Base-by-base conservation (phyloP, 2,113 vertebrate genomes). In the Pao palembangensis region DNA sequence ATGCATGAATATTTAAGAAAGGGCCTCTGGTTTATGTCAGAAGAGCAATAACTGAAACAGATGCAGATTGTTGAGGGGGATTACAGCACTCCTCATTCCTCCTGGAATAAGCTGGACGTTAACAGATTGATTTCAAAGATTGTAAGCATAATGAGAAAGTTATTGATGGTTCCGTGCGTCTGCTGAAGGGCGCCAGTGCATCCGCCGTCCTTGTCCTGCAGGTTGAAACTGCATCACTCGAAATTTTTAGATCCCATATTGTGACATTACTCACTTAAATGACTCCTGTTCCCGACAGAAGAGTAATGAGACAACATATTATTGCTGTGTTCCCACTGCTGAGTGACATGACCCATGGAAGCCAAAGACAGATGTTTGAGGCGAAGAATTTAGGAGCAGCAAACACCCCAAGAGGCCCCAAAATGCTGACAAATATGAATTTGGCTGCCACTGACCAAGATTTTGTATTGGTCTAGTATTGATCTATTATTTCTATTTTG, bases 231-330 rank as follows among this genome's bases (percentile, higher is more conserved):
- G 20, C 62, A 8, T 0, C 6, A 48, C 59, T 14, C 25, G 20
- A 20, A 16, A 12, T 25, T 13, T 14, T 23, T 8, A 23, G 23
- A 55, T n/a, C 25, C 23, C 0, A 28, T 16, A 1, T 13, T 4
- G 4, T 4, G 49, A 50, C 59, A 61, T 65, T 53, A 2, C 50
- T 64, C 64, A 67, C 23, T 41, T 58, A 63, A 61, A 72, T 65
- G 60, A 56, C 61, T 60, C 46, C 28, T 20, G 64, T 3, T n/a
- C 12, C 25, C 50, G 42, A 48, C 56, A 52, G 34, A 43, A 0
- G 57, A 6, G 43, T 60, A 63, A 80, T 68, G 80, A 77, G 71
- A 51, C 50, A 2, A 23, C 58, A 23, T 55, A 66, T 68, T 72
- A 66, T n/a, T 47, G 60, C 76, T 62, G 46, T 58, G 55, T 48